Base-by-base conservation (phyloP, 2,113 vertebrate species). In the Zosterops lateralis region DNA sequence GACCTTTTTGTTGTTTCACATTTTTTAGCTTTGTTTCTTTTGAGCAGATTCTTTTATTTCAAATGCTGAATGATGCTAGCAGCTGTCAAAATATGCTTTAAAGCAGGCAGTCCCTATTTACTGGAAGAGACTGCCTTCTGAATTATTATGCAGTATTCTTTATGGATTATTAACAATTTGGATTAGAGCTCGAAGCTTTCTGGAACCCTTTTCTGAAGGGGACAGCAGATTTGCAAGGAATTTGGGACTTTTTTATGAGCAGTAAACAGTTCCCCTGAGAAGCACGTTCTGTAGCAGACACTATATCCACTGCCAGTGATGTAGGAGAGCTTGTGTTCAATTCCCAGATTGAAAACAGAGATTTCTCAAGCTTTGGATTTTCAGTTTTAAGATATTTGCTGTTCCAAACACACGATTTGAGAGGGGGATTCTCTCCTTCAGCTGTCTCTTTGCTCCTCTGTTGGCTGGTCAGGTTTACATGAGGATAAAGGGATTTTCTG, bases 21-120 rank as follows among this genome's bases (percentile, higher is more conserved):
- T 66, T 92, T 72, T 93, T 95, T 91, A 88, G 78, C 88, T 40
- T 75, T 94, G 68, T 90, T 95, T 92, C 89, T 94, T 96, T 96
- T 86, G 92, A 95, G 87, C 58, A 82, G 94, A 96, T 94, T 95
- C 65, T 95, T 96, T 92, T 94, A 87, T 95, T 91, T 91, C 77
- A 88, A 21, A 14, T 72, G 57, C 62, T 73, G 91, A 94, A 82
- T 89, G 82, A 90, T 91, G 62, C 85, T 95, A 91, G 40, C 96
- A 93, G 85, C 93, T 96, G 96, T 97, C 95, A 96, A 96, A 95
- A 61, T 85, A 74, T 36, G 50, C 68, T 92, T 87, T 92, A 82
- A 88, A 97, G 92, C 81, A 96, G 56, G 44, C 88, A 58, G 40
- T 87, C 93, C 38, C 92, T 75, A 95, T 96, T 94, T 96, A 74